Evolutionary conservation across 2,888 invertebrate genomes (phyloP), one percentile per base, ranked within the genome.

Genomic region (Epicampocera succincta): DNA sequence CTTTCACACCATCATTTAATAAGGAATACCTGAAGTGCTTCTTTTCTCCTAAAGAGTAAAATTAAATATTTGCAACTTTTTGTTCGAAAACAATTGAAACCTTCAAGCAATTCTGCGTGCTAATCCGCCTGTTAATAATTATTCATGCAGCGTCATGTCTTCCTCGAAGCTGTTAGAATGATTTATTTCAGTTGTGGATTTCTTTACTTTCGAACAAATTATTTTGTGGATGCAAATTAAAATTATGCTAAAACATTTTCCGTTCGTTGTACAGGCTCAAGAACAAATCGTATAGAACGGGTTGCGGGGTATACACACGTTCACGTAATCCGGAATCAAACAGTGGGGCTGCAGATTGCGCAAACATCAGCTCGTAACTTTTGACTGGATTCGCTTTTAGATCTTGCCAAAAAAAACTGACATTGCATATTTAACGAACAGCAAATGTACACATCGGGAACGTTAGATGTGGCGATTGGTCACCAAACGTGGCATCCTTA

Each of bases 131-230:
- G 33, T 15, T 25, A 42, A 72, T 72, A 78, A 72, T 78, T 78
- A 78, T 78, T 78, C 78, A 78, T 60, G 25, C 9, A 33, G 44
- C 40, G 52, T 65, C 21, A 21, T 50, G 42, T 65, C 69, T 73
- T 56, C 17, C 12, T n/a, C 33, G 15, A 54, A 44, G 5, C 50
- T 65, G 8, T 40, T 60, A 25, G 38, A 69, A 72, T 66, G 58
- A 79, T 73, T 79, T 73, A 66, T 68, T 66, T 25, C 52, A 66
- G 65, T 63, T 77, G 29, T 71, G 58, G 54, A 50, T 50, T 72
- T 71, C 68, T 38, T 75, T 40, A 33, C 11, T 63, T 17, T 61
- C 68, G 5, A 69, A 44, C 29, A 52, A 61, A 61, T 52, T 17
- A 21, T 21, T 21, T 38, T 58, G 17, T 61, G 21, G 33, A 33